A percentile compares a stretch with the other conserved stretches of the same genome.
phyloP scores from a whole-genome alignment of 1,140 invertebrate genomes.

The Formica exsecta region DNA sequence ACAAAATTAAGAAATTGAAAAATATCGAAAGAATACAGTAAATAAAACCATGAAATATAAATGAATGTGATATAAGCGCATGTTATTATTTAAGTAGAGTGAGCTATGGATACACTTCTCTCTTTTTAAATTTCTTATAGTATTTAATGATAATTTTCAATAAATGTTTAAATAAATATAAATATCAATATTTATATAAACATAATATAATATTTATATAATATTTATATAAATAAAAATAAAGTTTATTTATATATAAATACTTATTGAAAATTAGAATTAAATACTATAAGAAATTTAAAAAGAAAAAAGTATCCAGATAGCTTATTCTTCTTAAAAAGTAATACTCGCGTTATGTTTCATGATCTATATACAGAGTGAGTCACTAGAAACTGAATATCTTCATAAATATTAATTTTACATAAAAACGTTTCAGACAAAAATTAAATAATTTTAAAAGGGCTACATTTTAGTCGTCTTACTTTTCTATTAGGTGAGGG shows the following conservation, averaged over 20 bases:
- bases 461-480: too few relatives aligned
- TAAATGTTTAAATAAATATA: slow-evolving; percentile 6
- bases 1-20: neutral
- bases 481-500: too few relatives aligned
- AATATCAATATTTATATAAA: too few relatives aligned
- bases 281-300: neutral
- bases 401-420: too few relatives aligned
- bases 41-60: neutral
- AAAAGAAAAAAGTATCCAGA: neutral
- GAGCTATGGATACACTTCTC: neutral
- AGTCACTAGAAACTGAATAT: too few relatives aligned
- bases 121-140: neutral
- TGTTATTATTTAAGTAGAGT: neutral
- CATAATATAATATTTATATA: too few relatives aligned
- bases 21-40: neutral
- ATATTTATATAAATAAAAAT: too few relatives aligned
- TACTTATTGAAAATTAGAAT: neutral
- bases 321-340: neutral
- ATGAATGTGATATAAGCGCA: neutral
- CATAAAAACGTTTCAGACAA: too few relatives aligned
- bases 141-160: neutral
- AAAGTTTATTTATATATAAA: neutral
- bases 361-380: too few relatives aligned
- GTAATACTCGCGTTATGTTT: too few relatives aligned
- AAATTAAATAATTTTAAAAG: too few relatives aligned